Evolutionary conservation across 1,140 invertebrate genomes (phyloP).

Genomic region (Heliconius hermathena): DNA sequence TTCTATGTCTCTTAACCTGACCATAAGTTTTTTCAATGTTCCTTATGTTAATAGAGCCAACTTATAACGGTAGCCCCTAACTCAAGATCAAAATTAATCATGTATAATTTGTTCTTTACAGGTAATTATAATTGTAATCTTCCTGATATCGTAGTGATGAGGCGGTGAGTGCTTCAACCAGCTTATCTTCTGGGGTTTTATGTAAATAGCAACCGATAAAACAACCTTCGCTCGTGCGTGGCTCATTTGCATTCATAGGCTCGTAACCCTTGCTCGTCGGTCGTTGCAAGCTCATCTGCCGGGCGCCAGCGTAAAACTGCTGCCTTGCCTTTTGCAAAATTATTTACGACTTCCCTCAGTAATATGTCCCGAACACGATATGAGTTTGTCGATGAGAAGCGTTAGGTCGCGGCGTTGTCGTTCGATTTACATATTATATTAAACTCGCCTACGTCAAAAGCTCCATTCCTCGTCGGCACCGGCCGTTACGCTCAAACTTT

Average conservation of each 20-base stretch:
- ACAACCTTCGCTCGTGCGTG: constrained; percentile 60
- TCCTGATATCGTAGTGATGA: constrained; percentile 24
- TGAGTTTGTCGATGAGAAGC: constrained; percentile 67
- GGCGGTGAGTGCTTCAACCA: constrained; percentile 54
- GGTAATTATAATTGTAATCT: constrained; percentile 38
- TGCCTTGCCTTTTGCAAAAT: constrained; percentile 71
- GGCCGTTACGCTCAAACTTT: constrained; percentile 79
- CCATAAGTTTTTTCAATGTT: too few relatives aligned
- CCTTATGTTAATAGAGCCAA: not conserved
- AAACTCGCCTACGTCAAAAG: constrained; percentile 63
- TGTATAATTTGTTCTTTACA: constrained; percentile 37
- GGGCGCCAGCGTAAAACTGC: constrained; percentile 63
- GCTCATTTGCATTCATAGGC: constrained; percentile 81
- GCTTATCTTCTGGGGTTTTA: constrained; percentile 66
- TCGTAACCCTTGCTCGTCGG: constrained; percentile 75
- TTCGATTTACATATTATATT: constrained; percentile 82
- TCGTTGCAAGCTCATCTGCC: constrained; percentile 58
- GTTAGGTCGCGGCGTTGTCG: constrained; percentile 67
- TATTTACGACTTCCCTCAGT: constrained; percentile 76
- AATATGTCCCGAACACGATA: constrained; percentile 73
- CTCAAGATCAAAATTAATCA: not conserved
- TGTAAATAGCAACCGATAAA: constrained; percentile 75
- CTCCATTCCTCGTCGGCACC: constrained; percentile 64
- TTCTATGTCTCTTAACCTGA: too few relatives aligned
- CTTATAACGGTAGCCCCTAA: not conserved